phyloP scores from a whole-genome alignment of 2,113 vertebrate genomes.

The Calyptomena viridis region DNA sequence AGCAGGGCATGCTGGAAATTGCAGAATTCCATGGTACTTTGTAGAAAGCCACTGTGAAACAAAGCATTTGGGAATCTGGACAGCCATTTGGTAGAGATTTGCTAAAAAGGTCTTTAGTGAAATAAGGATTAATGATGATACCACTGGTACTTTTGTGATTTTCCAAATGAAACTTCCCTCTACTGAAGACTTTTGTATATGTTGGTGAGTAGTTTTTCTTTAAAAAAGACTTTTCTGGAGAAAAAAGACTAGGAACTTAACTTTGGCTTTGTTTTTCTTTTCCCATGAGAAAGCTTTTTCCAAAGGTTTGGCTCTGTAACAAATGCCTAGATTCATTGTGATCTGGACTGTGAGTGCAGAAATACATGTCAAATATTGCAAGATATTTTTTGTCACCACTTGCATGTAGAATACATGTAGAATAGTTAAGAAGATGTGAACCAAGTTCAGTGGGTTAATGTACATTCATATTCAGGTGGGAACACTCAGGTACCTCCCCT shows the following conservation, averaged over 20 bases:
- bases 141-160: background rate
- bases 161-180: background rate
- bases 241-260: background rate
- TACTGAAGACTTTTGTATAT: background rate
- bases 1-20: background rate
- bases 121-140: background rate
- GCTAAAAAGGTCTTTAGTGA: background rate
- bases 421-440: background rate
- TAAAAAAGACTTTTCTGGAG: background rate
- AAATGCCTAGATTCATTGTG: background rate
- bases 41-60: background rate
- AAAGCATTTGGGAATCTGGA: background rate
- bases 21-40: background rate
- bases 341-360: background rate
- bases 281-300: background rate
- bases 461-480: background rate
- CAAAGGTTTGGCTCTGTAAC: background rate
- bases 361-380: background rate
- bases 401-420: background rate
- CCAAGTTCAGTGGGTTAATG: background rate
- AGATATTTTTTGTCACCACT: background rate
- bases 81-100: background rate
- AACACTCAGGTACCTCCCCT: background rate
- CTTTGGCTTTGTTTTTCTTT: background rate
- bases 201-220: background rate